Conservation (phyloP, 1,140 invertebrate genomes). For the Calephelis nemesis region DNA sequence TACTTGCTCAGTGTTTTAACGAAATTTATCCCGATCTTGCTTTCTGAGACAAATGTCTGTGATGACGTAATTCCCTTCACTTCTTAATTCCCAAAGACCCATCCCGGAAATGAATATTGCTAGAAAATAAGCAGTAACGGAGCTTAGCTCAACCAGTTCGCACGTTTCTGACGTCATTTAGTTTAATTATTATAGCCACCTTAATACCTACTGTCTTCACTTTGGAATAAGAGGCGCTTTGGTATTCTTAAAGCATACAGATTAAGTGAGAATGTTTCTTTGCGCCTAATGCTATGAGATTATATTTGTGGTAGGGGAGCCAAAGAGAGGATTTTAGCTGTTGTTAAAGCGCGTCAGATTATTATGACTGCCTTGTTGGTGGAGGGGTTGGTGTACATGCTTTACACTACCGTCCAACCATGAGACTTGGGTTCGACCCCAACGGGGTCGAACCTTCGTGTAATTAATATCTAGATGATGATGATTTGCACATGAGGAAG, state of each 20-base stretch:
- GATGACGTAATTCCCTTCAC: slow-evolving; percentile 43
- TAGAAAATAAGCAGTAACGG: slow-evolving; percentile 64
- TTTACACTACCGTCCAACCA: too few relatives aligned
- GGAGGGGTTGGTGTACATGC: too few relatives aligned
- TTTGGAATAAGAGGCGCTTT: neutral
- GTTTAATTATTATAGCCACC: slow-evolving; percentile 68
- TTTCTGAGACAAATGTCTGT: slow-evolving; percentile 34
- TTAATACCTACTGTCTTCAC: slow-evolving; percentile 25
- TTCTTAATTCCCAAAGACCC: slow-evolving; percentile 55
- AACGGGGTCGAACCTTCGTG: too few relatives aligned
- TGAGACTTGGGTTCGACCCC: too few relatives aligned
- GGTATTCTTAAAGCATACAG: neutral
- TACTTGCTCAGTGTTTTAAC: slow-evolving; percentile 16
- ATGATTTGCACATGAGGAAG: too few relatives aligned
- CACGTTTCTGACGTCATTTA: slow-evolving; percentile 63
- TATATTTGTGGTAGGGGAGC: too few relatives aligned
- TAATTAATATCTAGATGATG: too few relatives aligned
- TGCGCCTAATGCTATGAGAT: neutral
- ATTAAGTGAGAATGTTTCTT: neutral
- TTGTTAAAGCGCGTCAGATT: too few relatives aligned
- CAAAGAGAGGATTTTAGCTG: too few relatives aligned
- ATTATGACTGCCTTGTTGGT: too few relatives aligned
- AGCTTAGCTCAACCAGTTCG: slow-evolving; percentile 59
- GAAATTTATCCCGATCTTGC: slow-evolving; percentile 32
- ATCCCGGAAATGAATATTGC: slow-evolving; percentile 58